Evolutionary conservation across 2,113 vertebrate genomes (phyloP).

Genomic region (Marcusenius ussheri): DNA sequence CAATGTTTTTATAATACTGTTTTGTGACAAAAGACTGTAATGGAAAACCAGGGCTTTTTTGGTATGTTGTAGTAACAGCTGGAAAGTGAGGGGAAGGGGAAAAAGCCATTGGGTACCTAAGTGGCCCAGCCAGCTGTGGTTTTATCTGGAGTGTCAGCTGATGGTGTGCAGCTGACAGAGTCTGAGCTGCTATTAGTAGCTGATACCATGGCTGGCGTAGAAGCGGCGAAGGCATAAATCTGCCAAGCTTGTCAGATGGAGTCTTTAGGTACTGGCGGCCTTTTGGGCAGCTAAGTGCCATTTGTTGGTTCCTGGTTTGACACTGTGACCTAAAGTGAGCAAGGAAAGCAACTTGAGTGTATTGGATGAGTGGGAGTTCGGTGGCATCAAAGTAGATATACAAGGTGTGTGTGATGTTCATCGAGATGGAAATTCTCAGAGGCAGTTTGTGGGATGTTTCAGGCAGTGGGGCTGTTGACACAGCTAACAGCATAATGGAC

Average conservation of each 20-base stretch:
- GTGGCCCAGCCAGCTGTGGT: background rate
- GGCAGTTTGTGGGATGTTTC: background rate
- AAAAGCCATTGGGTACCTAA: background rate
- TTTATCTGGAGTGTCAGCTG: background rate
- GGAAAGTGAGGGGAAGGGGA: background rate
- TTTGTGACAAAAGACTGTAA: background rate
- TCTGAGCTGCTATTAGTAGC: background rate
- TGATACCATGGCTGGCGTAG: background rate
- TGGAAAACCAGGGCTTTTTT: background rate
- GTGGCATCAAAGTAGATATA: background rate
- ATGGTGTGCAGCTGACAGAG: background rate
- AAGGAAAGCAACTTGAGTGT: background rate
- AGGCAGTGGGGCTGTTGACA: background rate
- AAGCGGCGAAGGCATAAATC: background rate
- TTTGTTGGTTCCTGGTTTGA: background rate
- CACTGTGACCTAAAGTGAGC: background rate
- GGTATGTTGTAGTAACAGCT: background rate
- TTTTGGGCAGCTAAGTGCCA: background rate
- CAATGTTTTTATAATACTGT: background rate
- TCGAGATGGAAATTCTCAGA: background rate
- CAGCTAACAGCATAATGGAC: background rate
- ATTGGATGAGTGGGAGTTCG: background rate
- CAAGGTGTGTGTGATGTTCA: background rate
- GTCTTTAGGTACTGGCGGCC: background rate
- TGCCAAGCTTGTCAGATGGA: background rate